Conservation (phyloP, 2,113 vertebrate genomes). For the Jaculus jaculus region DNA sequence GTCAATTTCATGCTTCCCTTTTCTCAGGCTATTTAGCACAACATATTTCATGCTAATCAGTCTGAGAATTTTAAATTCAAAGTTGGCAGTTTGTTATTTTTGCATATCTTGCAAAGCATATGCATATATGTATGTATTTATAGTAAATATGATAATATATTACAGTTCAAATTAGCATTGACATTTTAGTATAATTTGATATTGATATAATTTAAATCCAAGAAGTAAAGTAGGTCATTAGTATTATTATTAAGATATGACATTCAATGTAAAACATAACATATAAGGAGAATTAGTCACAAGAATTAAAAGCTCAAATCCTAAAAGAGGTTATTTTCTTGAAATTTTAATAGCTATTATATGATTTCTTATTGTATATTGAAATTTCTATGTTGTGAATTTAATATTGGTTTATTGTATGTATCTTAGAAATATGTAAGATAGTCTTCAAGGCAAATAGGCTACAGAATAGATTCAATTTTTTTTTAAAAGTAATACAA, state of each 20-base stretch:
- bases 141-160: constrained; percentile 40
- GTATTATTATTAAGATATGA: not conserved
- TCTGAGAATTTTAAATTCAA: constrained; percentile 58
- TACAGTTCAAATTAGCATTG: constrained; percentile 29
- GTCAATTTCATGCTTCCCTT: constrained; percentile 74
- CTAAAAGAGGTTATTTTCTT: not conserved
- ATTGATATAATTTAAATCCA: not conserved
- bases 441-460: not conserved
- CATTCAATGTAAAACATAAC: not conserved
- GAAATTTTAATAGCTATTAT: not conserved
- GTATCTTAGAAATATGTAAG: not conserved
- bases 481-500: not conserved
- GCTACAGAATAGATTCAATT: not conserved
- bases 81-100: constrained; percentile 69
- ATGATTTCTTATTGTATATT: not conserved
- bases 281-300: not conserved
- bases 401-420: not conserved
- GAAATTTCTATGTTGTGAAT: not conserved
- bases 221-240: not conserved
- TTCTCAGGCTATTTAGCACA: constrained; percentile 69
- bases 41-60: constrained; percentile 79
- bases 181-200: constrained; percentile 46
- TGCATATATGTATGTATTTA: constrained; percentile 12
- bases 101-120: constrained; percentile 68
- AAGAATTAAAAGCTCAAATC: not conserved